Evolutionary conservation across 2,113 vertebrate genomes (phyloP), one percentile per base, ranked within the genome.

Genomic region (Alligator mississippiensis): DNA sequence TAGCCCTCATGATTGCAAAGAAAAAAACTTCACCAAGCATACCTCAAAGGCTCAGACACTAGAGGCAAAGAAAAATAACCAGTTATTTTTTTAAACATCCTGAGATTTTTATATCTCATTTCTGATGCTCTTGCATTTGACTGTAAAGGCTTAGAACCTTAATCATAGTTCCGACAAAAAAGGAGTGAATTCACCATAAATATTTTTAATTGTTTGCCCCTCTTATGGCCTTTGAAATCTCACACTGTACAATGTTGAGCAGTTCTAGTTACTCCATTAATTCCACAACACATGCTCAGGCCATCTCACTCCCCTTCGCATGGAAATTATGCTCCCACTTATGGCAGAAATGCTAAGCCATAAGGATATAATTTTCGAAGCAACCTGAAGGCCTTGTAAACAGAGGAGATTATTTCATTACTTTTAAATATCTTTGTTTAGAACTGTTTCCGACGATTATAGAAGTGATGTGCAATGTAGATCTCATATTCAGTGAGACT

Each of bases 251-350:
- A 24, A 74, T 0, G 19, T 47, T 74, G 70, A 25, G 21, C 70
- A 72, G 11, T 81, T 64, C 30, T 64, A 25, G 18, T 54, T 57
- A 0, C 0, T 28, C 27, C 14, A 30, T n/a, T 25, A 38, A 28
- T 1, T 3, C 24, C 64, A 0, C 0, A 82, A 55, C n/a, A 38
- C 76, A 77, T 78, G 80, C 0, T 1, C 11, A 74, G 34, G 21
- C 22, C 19, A 30, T 47, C 21, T 74, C 21, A 38, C 21, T 72
- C 68, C 30, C 15, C 74, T 89, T 82, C 25, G 75, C 27, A 12
- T 22, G 25, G 80, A 80, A 87, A 82, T 34, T 81, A 47, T 64
- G n/a, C 55, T 74, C 70, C 22, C 34, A 74, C 24, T 87, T 28
- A 60, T 60, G 58, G 13, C 87, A 77, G 64, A 21, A 30, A 28